These are phyloP conservation scores for Drosophila willistoni DNA, from an alignment of 1,140 invertebrate genomes.

Conservation along the genomic window DNA sequence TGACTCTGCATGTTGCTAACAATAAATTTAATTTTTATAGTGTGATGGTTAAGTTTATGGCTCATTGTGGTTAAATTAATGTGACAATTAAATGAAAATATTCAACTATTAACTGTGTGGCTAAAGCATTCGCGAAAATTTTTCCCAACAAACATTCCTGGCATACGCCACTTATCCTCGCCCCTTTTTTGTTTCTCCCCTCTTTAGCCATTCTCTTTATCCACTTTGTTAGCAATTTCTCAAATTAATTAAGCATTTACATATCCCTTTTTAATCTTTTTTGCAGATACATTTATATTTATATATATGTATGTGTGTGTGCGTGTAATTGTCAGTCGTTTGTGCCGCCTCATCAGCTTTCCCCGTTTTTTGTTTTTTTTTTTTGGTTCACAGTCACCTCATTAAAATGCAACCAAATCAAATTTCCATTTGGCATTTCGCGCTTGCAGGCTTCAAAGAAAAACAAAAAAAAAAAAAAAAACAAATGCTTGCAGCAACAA, in stretches of 20 bases:
- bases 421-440: conserved; percentile 54
- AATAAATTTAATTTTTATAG: conserved; percentile 49
- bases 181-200: not conserved
- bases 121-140: conserved; percentile 21
- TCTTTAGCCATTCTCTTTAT: not conserved
- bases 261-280: conserved; percentile 37
- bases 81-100: conserved; percentile 55
- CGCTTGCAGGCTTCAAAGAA: conserved; percentile 10
- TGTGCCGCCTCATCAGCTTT: not conserved
- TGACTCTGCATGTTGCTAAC: conserved; percentile 17
- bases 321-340: conserved; percentile 60
- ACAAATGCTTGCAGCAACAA: conserved; percentile 51
- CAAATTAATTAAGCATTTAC: conserved; percentile 27
- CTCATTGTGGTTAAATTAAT: conserved; percentile 51
- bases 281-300: not conserved
- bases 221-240: not conserved
- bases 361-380: conserved; percentile 4
- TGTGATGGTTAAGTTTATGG: conserved; percentile 32
- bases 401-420: conserved; percentile 76
- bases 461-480: not conserved
- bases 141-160: conserved; percentile 7
- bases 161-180: not conserved
- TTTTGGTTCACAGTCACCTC: conserved; percentile 49
- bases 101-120: conserved; percentile 10
- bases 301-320: not conserved